Evolutionary conservation across 2,113 vertebrate genomes (phyloP).

Genomic region (Heloderma charlesbogerti): DNA sequence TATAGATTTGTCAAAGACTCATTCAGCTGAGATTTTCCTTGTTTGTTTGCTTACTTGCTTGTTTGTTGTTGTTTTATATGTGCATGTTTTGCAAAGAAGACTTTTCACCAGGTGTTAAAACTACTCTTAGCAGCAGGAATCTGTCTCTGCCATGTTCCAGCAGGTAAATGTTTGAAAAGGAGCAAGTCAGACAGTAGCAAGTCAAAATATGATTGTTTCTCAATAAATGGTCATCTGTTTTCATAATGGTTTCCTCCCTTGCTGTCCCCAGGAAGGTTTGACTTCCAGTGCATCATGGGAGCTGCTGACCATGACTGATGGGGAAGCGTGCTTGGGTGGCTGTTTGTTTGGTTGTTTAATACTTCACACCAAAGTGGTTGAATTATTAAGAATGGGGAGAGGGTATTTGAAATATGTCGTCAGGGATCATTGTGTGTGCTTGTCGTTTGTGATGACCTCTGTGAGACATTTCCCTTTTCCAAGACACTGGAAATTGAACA

Average conservation of each 20-base stretch:
- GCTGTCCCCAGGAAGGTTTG: background rate
- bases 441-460: background rate
- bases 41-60: background rate
- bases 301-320: background rate
- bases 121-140: constrained; percentile 49
- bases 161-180: constrained; percentile 45
- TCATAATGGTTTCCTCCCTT: constrained; percentile 4
- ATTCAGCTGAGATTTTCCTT: constrained; percentile 32
- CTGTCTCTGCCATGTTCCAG: constrained; percentile 54
- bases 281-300: constrained; percentile 20
- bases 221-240: constrained; percentile 2
- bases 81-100: background rate
- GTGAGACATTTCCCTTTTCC: background rate
- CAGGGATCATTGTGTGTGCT: background rate
- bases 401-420: background rate
- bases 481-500: background rate
- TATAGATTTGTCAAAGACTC: constrained; percentile 40
- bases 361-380: background rate
- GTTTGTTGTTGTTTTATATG: background rate
- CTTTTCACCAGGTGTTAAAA: constrained; percentile 42
- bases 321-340: background rate
- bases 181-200: fast-evolving
- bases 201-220: background rate
- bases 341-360: no score
- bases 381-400: background rate